Conservation (phyloP, 2,113 vertebrate genomes). For the Tragulus kanchil region DNA sequence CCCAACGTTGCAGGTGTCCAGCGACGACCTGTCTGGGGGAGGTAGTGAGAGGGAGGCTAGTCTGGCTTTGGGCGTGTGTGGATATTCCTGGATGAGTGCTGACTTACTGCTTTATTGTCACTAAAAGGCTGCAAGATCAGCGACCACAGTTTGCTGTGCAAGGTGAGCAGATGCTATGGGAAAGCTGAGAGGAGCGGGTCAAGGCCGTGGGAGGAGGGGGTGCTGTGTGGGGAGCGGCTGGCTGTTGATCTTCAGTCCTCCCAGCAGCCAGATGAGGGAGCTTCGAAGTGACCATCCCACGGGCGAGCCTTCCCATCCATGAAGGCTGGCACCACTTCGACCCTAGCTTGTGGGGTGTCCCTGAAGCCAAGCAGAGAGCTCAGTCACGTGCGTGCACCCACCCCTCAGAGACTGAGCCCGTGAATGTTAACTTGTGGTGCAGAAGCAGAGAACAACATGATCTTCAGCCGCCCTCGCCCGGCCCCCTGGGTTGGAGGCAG, state of each 20-base stretch:
- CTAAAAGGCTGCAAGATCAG: neutral
- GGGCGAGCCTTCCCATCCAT: neutral
- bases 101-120: neutral
- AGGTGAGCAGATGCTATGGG: neutral
- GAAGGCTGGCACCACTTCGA: neutral
- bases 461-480: neutral
- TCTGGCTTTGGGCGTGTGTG: neutral
- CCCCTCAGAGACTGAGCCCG: neutral
- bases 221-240: neutral
- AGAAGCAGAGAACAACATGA: neutral
- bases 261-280: neutral
- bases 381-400: neutral
- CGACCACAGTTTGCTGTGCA: neutral
- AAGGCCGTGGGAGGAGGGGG: fast-evolving
- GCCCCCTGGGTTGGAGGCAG: neutral
- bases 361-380: neutral
- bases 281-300: neutral
- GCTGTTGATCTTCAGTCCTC: neutral
- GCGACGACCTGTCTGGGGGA: neutral
- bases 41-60: neutral
- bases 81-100: neutral
- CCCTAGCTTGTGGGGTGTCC: no score
- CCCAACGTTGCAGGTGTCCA: neutral
- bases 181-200: neutral
- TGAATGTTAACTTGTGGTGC: neutral